A percentile compares a stretch with the other conserved stretches of the same genome.
Evolutionary conservation across 2,888 invertebrate genomes (phyloP).

Genomic region (Morinoia aosen): DNA sequence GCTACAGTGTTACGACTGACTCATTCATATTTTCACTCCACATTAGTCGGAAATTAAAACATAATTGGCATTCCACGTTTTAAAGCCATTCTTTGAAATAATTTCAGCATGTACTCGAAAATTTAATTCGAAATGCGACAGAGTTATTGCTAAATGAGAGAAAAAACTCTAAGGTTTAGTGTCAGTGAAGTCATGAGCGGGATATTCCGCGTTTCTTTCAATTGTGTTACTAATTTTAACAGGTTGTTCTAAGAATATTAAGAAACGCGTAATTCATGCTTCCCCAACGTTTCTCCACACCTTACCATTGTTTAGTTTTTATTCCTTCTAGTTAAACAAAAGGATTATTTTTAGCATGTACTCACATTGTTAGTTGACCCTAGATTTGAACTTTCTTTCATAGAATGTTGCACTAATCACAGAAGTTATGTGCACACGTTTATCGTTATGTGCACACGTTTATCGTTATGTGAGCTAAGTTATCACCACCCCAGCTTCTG

Average conservation of each 20-base stretch:
- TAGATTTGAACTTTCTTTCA: not conserved
- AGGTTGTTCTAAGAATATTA: not conserved
- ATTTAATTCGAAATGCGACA: not conserved
- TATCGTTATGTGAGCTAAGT: too few relatives aligned
- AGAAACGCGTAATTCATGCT: not conserved
- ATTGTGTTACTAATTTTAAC: too few relatives aligned
- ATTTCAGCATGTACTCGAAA: not conserved
- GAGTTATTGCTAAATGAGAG: not conserved
- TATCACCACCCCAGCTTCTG: not conserved
- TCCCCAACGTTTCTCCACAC: not conserved
- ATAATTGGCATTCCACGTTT: not conserved
- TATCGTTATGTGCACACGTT: not conserved
- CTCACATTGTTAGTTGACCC: not conserved
- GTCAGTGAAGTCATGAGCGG: not conserved
- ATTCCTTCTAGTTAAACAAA: not conserved
- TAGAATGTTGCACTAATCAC: not conserved
- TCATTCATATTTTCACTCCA: not conserved
- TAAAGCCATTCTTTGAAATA: not conserved
- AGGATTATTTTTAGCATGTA: not conserved
- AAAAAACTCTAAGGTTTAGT: not conserved
- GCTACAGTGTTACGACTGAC: not conserved
- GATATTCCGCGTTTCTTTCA: not conserved
- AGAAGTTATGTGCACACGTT: not conserved
- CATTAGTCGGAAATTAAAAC: not conserved
- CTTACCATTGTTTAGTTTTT: not conserved